Evolutionary conservation across 2,888 invertebrate genomes (phyloP).

Genomic region (Eristalinus aeneus): DNA sequence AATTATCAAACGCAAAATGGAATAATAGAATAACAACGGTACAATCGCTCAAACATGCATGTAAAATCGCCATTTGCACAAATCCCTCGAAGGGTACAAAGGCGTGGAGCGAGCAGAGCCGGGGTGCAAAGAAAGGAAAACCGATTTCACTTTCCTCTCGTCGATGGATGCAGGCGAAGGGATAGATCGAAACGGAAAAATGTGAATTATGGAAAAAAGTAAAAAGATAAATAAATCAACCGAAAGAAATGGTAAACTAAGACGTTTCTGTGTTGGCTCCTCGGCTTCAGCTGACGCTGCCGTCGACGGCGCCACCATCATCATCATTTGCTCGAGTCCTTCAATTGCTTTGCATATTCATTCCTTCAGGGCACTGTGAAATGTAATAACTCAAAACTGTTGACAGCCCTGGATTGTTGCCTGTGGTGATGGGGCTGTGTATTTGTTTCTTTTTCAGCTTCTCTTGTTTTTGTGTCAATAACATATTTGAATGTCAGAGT

Average conservation of each 20-base stretch:
- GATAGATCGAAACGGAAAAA: constrained; percentile 20
- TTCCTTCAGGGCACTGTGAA: constrained; percentile 63
- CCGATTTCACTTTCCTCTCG: constrained; percentile 23
- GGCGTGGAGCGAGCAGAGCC: not conserved
- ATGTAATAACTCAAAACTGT: constrained; percentile 68
- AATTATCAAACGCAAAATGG: constrained; percentile 23
- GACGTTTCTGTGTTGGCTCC: constrained; percentile 6
- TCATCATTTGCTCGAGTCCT: constrained; percentile 43
- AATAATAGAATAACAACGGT: constrained; percentile 41
- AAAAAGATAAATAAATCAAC: constrained; percentile 30
- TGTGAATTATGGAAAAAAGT: constrained; percentile 40
- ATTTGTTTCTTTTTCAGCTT: constrained; percentile 6
- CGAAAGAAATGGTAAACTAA: constrained; percentile 30
- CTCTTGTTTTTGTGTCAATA: constrained; percentile 25
- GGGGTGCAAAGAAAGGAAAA: not conserved
- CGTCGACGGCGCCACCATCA: not conserved
- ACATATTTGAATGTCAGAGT: constrained; percentile 12
- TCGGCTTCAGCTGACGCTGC: not conserved
- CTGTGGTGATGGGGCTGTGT: not conserved
- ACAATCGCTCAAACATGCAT: constrained; percentile 48
- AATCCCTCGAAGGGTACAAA: constrained; percentile 29
- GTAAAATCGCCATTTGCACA: constrained; percentile 52
- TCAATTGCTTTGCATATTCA: constrained; percentile 61
- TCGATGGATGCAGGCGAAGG: constrained; percentile 19
- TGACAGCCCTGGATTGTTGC: constrained; percentile 57